Conservation (phyloP, 2,888 invertebrate species). For the Eupithecia vulgata region DNA sequence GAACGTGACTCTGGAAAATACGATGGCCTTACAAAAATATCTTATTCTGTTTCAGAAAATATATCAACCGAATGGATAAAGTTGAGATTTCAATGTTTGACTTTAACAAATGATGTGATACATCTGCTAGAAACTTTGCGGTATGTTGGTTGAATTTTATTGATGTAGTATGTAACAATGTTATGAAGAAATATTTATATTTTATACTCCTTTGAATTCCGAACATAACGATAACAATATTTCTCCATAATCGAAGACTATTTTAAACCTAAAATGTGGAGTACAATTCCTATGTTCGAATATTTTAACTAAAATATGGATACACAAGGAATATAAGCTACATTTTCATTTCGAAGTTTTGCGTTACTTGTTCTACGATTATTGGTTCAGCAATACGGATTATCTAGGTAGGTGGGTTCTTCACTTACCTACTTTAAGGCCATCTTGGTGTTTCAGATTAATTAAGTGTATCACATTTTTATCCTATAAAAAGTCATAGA, state of each 20-base stretch:
- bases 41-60: constrained; percentile 80
- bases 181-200: constrained; percentile 81
- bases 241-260: constrained; percentile 72
- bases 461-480: neutral
- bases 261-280: constrained; percentile 46
- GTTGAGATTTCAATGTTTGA: constrained; percentile 90
- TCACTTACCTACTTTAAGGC: neutral
- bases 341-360: constrained; percentile 33
- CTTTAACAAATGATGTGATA: constrained; percentile 87
- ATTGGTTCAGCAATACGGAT: constrained; percentile 5
- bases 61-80: constrained; percentile 91
- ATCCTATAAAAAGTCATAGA: constrained; percentile 46
- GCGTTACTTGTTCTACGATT: constrained; percentile 53
- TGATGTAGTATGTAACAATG: constrained; percentile 49
- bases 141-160: constrained; percentile 65
- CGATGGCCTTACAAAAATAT: constrained; percentile 28
- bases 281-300: constrained; percentile 41
- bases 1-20: constrained; percentile 29
- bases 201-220: constrained; percentile 11
- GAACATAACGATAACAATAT: constrained; percentile 52
- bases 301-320: constrained; percentile 35
- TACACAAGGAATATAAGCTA: constrained; percentile 38
- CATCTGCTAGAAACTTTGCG: constrained; percentile 87
- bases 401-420: neutral
- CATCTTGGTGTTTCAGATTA: neutral